Evolutionary conservation across 2,797 vertebrate genomes (phyloP).

Genomic region (Rhyacichthys aspro): DNA sequence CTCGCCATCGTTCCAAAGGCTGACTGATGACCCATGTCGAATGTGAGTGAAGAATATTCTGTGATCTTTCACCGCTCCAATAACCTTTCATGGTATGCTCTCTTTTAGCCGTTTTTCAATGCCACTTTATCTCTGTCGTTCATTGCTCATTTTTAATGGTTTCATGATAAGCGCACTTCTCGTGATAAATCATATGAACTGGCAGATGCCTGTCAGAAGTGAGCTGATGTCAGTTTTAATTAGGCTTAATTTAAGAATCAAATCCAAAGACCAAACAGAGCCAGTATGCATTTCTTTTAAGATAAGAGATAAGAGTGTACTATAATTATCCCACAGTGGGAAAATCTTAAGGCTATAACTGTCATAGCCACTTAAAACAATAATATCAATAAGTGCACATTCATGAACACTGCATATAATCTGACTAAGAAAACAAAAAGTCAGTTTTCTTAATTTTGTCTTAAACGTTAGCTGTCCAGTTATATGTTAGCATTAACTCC

Average conservation of each 20-base stretch:
- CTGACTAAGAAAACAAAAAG: too few relatives aligned
- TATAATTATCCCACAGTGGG: too few relatives aligned
- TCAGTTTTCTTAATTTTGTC: too few relatives aligned
- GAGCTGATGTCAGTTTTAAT: conserved; percentile 49
- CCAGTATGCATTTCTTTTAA: conserved; percentile 35
- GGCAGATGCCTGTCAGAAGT: conserved; percentile 48
- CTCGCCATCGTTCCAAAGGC: conserved; percentile 61
- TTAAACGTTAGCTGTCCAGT: too few relatives aligned
- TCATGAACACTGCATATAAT: too few relatives aligned
- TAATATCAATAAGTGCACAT: too few relatives aligned
- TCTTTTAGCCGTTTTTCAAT: conserved; percentile 53
- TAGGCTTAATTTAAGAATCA: conserved; percentile 20
- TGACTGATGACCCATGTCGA: conserved; percentile 65
- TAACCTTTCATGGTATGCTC: conserved; percentile 53
- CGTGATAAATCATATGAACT: conserved; percentile 45
- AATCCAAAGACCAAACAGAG: conserved; percentile 11
- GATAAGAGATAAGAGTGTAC: conserved; percentile 7
- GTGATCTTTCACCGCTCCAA: conserved; percentile 62
- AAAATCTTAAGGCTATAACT: too few relatives aligned
- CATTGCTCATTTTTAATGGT: conserved; percentile 60
- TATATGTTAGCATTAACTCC: too few relatives aligned
- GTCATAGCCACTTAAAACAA: too few relatives aligned
- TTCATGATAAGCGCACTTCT: conserved; percentile 41
- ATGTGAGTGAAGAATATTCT: conserved; percentile 40
- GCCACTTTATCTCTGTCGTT: conserved; percentile 42